Base-by-base conservation (phyloP, 1,140 invertebrate genomes). In the Fragariocoptes setiger region DNA sequence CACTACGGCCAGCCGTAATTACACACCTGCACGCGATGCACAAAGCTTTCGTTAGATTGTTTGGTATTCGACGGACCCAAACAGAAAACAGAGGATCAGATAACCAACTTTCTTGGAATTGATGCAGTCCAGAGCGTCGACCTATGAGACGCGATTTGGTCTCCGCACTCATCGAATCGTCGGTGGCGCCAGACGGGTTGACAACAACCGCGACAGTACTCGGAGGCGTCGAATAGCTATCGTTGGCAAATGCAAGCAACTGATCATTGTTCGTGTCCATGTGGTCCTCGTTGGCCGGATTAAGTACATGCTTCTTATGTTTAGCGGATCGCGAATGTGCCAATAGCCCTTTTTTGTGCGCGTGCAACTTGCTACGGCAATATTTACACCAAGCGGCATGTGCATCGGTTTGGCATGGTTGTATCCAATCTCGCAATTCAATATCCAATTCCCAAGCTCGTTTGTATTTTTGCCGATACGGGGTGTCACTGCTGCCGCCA, bases 391-490 rank as follows among this genome's bases (percentile, higher is more conserved):
- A 41, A 5, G 40, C 40, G 5, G 40, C 18, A 37, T 37, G 36
- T 12, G 40, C 18, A 41, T 41, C 40, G 16, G 18, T 15, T 14
- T 15, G 16, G 40, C 19, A 41, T 4, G 40, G 21, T 15, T 20
- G 12, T 25, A 41, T 38, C 40, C 40, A 41, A 16, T 41, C 40
- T 16, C 31, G 36, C 13, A 41, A 25, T 41, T 40, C 35, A 38
- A 4, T 15, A 41, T 41, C 40, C 40, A 41, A 14, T 16, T 41
- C 40, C 40, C 40, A 41, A 16, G 40, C 31, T 19, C 40, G 36
- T 19, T 41, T 41, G 21, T 41, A 41, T 19, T 41, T 41, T 22
- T 41, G 40, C 21, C 22, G 13, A 37, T 41, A 41, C 17, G 40
- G n/a, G 36, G 13, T 41, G 12, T 35, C 36, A 14, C 5, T 4